These are phyloP conservation scores for Muricea muricata DNA, from an alignment of 92 coral and sea anemone species.

Conservation along the genomic window DNA sequence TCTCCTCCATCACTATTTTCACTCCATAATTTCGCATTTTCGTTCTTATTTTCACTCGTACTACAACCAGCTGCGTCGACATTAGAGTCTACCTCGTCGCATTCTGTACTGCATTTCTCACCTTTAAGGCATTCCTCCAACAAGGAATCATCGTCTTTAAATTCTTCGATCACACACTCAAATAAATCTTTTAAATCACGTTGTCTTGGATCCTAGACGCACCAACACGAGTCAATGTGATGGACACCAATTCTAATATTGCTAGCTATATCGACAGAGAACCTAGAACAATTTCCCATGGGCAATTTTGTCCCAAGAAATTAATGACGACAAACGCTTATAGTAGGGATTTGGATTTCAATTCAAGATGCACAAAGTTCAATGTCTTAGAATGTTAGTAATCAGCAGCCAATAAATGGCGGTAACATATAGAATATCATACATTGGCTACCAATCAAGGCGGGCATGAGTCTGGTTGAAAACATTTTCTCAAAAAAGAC, in stretches of 20 bases:
- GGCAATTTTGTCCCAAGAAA: background rate
- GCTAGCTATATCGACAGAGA: too few species aligned
- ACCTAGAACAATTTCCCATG: background rate
- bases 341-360: too few species aligned
- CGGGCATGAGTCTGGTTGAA: too few species aligned
- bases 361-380: too few species aligned
- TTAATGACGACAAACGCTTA: too few species aligned
- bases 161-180: slow-evolving; percentile 84
- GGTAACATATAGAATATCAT: too few species aligned
- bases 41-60: background rate
- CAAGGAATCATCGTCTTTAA: slow-evolving; percentile 40
- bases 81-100: background rate
- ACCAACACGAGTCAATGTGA: too few species aligned
- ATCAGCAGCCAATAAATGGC: too few species aligned
- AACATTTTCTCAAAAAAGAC: too few species aligned
- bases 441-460: too few species aligned
- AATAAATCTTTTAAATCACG: slow-evolving; percentile 87
- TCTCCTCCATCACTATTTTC: background rate
- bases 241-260: background rate
- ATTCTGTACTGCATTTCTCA: background rate
- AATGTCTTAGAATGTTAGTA: too few species aligned
- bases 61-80: too few species aligned
- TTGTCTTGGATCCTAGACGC: slow-evolving; percentile 93
- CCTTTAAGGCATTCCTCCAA: background rate
- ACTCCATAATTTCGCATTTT: slow-evolving; percentile 3